Evolutionary conservation across 2,888 invertebrate genomes (phyloP).

Genomic region (Bombylius discolor): DNA sequence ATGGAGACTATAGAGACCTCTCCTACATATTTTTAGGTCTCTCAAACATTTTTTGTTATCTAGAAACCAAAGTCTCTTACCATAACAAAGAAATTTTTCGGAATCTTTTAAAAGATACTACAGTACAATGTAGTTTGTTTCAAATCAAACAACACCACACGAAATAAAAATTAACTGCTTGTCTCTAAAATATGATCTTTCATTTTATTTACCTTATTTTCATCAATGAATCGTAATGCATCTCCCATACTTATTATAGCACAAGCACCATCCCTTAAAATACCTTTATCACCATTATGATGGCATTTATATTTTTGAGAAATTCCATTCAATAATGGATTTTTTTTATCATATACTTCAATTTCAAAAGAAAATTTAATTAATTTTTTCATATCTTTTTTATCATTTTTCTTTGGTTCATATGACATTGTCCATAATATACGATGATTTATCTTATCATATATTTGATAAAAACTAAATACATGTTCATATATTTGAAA

Average conservation of each 20-base stretch:
- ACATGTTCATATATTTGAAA: conserved; percentile 30
- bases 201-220: conserved; percentile 21
- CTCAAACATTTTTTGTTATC: too few relatives aligned
- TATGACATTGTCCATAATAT: conserved; percentile 32
- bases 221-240: conserved; percentile 26
- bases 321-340: conserved; percentile 29
- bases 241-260: conserved; percentile 27
- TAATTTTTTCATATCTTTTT: conserved; percentile 19
- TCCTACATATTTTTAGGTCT: too few relatives aligned
- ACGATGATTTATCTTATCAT: conserved; percentile 23
- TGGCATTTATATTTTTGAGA: conserved; percentile 34
- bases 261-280: conserved; percentile 32
- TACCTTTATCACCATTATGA: conserved; percentile 32
- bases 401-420: conserved; percentile 26
- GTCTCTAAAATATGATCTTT: not conserved
- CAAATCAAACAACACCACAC: too few relatives aligned
- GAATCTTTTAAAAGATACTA: too few relatives aligned
- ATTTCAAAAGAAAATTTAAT: conserved; percentile 31
- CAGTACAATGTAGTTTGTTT: too few relatives aligned
- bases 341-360: conserved; percentile 24
- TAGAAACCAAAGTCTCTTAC: too few relatives aligned
- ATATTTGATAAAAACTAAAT: conserved; percentile 35
- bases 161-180: too few relatives aligned
- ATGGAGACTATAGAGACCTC: too few relatives aligned
- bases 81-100: too few relatives aligned